Conservation (phyloP, 2,888 invertebrate species). For the Melipona bicolor region DNA sequence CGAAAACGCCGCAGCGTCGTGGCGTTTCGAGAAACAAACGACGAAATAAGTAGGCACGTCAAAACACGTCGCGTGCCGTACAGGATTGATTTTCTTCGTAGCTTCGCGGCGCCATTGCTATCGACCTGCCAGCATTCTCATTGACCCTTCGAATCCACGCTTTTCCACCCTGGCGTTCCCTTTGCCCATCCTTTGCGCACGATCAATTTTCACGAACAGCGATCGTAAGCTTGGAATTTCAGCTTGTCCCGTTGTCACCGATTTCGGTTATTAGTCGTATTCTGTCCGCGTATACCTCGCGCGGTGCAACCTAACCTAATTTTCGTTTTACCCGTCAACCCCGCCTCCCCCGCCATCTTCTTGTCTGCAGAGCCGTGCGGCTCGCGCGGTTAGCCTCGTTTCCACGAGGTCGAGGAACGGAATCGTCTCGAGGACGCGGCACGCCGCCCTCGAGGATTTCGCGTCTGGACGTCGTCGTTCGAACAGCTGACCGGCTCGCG, state of each 20-base stretch:
- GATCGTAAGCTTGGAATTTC: background rate
- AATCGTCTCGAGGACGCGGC: conserved; percentile 69
- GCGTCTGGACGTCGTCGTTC: conserved; percentile 51
- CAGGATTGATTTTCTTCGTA: conserved; percentile 81
- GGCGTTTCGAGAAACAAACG: background rate
- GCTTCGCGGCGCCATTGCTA: conserved; percentile 82
- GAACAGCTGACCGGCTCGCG: conserved; percentile 60
- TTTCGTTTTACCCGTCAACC: conserved; percentile 54
- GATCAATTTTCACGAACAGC: background rate
- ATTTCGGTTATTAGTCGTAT: background rate
- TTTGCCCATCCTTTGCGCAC: background rate
- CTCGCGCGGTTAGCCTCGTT: conserved; percentile 70
- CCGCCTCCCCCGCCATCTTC: conserved; percentile 66
- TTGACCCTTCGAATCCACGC: conserved; percentile 70
- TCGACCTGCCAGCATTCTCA: conserved; percentile 77
- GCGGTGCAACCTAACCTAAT: conserved; percentile 58
- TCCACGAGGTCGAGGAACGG: conserved; percentile 73
- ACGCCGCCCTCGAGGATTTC: conserved; percentile 55
- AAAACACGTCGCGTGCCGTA: conserved; percentile 78
- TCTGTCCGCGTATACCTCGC: background rate
- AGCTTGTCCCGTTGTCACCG: too few species aligned
- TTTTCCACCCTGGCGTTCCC: conserved; percentile 58
- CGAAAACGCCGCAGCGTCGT: background rate
- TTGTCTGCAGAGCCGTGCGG: conserved; percentile 56
- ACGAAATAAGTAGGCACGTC: conserved; percentile 64